These are phyloP conservation scores for Datnioides undecimradiatus DNA, from an alignment of 2,113 vertebrate species.

Conservation along the genomic window DNA sequence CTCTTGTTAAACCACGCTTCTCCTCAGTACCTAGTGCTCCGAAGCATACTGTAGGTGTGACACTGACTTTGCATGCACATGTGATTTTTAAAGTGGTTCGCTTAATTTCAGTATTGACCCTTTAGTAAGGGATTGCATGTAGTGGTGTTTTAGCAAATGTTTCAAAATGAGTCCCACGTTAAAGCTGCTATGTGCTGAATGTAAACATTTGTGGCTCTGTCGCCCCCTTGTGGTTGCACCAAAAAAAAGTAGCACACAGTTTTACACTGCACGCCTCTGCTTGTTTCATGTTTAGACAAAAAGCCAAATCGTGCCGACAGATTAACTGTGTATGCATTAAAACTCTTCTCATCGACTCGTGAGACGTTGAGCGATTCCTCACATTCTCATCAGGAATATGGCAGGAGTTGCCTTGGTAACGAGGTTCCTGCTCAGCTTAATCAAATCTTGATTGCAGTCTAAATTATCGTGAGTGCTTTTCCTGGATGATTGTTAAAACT, in stretches of 20 bases:
- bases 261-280: neutral
- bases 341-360: neutral
- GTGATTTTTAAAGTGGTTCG: no score
- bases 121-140: neutral
- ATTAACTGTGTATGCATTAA: neutral
- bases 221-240: neutral
- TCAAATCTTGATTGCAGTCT: slow-evolving; percentile 5
- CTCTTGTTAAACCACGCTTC: neutral
- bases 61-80: no score
- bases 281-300: neutral
- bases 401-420: slow-evolving; percentile 6
- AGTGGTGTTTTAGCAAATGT: neutral
- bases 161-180: neutral
- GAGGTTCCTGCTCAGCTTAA: neutral
- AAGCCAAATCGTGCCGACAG: neutral
- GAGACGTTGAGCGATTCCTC: neutral
- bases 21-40: neutral
- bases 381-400: neutral
- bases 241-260: neutral
- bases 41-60: neutral
- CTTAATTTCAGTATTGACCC: neutral
- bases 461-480: neutral
- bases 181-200: neutral
- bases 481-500: neutral
- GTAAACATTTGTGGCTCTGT: neutral